phyloP scores from a whole-genome alignment of 1,140 invertebrate species.

The Temnothorax longispinosus region DNA sequence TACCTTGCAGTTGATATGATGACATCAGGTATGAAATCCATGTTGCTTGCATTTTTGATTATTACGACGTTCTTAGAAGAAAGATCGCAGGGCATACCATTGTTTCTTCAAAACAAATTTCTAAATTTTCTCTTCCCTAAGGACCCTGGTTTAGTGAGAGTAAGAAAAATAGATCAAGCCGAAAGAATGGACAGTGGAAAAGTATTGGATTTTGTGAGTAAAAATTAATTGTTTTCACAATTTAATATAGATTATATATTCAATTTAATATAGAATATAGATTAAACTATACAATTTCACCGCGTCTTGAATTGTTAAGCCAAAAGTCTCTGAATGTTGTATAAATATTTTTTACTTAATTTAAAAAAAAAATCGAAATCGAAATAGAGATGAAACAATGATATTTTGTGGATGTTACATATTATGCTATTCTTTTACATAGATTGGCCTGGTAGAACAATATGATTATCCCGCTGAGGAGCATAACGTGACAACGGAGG shows the following conservation, averaged over 20 bases:
- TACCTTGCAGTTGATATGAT: neutral
- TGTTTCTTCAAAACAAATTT: neutral
- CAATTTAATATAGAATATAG: too few relatives aligned
- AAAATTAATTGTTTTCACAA: neutral
- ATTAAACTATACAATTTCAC: too few relatives aligned
- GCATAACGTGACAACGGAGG: slow-evolving; percentile 84
- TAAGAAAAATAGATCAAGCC: neutral
- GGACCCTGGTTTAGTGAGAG: neutral
- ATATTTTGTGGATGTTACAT: too few relatives aligned
- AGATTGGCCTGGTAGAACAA: slow-evolving; percentile 78
- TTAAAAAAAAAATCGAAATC: too few relatives aligned
- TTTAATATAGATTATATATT: too few relatives aligned
- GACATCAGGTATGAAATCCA: neutral
- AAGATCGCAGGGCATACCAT: neutral
- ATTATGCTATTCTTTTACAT: too few relatives aligned
- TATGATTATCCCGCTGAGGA: slow-evolving; percentile 85
- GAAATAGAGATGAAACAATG: too few relatives aligned
- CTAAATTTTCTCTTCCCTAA: slow-evolving; percentile 1
- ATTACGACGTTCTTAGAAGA: neutral
- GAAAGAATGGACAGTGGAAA: neutral
- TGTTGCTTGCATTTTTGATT: neutral
- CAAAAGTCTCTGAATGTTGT: too few relatives aligned
- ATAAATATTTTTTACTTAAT: too few relatives aligned
- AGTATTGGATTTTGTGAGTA: slow-evolving; percentile 34
- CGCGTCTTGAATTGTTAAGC: too few relatives aligned